These are phyloP conservation scores for Marisa cornuarietis DNA, from an alignment of 1,140 invertebrate species.

Conservation along the genomic window DNA sequence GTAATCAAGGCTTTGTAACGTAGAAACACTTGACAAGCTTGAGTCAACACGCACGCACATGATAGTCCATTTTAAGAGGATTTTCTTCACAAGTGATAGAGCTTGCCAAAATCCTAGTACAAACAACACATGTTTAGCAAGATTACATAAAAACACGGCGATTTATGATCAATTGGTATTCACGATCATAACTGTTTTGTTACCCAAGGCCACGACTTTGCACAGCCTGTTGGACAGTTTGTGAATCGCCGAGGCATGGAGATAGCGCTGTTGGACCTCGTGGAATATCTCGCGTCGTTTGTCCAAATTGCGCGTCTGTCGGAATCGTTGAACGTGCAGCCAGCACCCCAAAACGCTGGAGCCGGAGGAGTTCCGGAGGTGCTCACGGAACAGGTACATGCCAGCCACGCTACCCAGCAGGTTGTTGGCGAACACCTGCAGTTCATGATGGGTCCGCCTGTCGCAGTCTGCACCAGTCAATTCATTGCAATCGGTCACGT, in stretches of 20 bases:
- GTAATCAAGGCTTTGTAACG: too few relatives aligned
- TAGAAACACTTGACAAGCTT: too few relatives aligned
- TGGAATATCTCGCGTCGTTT: constrained; percentile 4
- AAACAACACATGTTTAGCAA: too few relatives aligned
- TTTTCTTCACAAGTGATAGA: too few relatives aligned
- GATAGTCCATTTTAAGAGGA: too few relatives aligned
- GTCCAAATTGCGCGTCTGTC: not conserved
- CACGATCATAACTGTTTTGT: too few relatives aligned
- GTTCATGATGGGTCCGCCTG: not conserved
- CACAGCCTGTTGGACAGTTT: not conserved
- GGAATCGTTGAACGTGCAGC: constrained; percentile 22
- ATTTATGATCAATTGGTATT: too few relatives aligned
- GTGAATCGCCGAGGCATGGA: not conserved
- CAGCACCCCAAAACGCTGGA: constrained; percentile 21
- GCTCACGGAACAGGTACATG: constrained; percentile 23
- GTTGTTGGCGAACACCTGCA: constrained; percentile 14
- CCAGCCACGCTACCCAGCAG: constrained; percentile 21
- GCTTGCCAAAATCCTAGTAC: too few relatives aligned
- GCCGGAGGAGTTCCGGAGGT: constrained; percentile 18
- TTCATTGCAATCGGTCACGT: too few relatives aligned
- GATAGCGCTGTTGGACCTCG: constrained; percentile 1
- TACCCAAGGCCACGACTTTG: not conserved
- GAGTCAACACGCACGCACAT: too few relatives aligned
- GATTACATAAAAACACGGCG: too few relatives aligned
- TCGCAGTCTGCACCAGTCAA: too few relatives aligned